phyloP scores from a whole-genome alignment of 2,888 invertebrate genomes.

The Arctia plantaginis region DNA sequence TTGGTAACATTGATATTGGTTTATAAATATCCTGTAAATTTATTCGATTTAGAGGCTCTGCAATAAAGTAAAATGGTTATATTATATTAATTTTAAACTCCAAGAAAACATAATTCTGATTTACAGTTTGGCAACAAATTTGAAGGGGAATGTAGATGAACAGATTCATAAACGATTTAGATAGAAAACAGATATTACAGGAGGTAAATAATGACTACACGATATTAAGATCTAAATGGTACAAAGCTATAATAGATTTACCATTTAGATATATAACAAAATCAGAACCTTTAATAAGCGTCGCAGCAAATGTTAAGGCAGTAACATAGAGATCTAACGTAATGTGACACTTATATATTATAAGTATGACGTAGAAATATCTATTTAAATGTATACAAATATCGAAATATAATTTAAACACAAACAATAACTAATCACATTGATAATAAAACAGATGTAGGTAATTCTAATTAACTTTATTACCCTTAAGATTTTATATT shows the following conservation, averaged over 20 bases:
- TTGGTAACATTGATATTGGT: constrained; percentile 2
- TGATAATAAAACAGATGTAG: not conserved
- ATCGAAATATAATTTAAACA: not conserved
- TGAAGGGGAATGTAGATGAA: no score
- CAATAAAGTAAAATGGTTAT: not conserved
- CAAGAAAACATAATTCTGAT: not conserved
- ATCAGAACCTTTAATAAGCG: not conserved
- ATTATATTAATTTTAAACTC: not conserved
- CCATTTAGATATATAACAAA: not conserved
- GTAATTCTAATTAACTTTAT: not conserved
- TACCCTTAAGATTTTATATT: not conserved
- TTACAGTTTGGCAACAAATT: not conserved
- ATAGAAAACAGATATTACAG: not conserved
- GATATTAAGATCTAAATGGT: not conserved
- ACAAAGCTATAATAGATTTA: no score
- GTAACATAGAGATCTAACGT: not conserved
- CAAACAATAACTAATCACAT: not conserved
- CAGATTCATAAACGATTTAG: not conserved
- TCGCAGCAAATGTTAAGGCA: not conserved
- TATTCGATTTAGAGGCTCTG: constrained; percentile 2
- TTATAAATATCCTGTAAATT: not conserved
- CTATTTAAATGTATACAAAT: no score
- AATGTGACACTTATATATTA: not conserved
- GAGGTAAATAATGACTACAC: not conserved
- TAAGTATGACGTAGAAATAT: not conserved